Conservation (phyloP, 2,113 vertebrate genomes). For the Daphoenositta chrysoptera region DNA sequence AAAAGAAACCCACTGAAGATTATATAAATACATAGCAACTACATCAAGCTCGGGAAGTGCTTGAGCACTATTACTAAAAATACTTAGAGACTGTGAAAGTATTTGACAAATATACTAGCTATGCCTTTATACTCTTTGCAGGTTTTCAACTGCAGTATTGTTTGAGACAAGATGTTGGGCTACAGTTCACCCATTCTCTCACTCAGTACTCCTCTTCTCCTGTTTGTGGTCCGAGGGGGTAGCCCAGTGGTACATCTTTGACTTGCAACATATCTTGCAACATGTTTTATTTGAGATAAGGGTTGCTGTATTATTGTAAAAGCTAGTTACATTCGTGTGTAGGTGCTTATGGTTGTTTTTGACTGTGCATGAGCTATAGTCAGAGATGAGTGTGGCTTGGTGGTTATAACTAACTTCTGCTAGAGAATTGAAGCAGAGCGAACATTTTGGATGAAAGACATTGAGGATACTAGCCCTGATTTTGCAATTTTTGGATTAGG, state of each 20-base stretch:
- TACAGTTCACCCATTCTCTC: background rate
- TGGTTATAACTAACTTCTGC: background rate
- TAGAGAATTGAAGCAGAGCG: background rate
- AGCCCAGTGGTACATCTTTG: background rate
- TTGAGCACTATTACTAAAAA: background rate
- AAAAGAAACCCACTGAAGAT: background rate
- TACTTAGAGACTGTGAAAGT: background rate
- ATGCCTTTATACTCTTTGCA: background rate
- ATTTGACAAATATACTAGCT: background rate
- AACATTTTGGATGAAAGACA: background rate
- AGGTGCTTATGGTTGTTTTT: background rate
- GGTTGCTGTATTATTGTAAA: background rate
- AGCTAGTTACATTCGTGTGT: accelerated
- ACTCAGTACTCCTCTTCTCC: background rate
- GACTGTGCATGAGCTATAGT: background rate
- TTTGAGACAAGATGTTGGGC: background rate
- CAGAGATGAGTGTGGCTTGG: background rate
- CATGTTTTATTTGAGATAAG: background rate
- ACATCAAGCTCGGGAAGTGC: background rate
- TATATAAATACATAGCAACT: background rate
- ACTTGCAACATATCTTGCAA: background rate
- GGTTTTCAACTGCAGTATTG: background rate
- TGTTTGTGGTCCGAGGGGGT: background rate
- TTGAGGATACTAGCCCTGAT: background rate
- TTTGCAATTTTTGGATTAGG: background rate